phyloP scores from a whole-genome alignment of 2,888 invertebrate species.

The Drosophila prolongata region DNA sequence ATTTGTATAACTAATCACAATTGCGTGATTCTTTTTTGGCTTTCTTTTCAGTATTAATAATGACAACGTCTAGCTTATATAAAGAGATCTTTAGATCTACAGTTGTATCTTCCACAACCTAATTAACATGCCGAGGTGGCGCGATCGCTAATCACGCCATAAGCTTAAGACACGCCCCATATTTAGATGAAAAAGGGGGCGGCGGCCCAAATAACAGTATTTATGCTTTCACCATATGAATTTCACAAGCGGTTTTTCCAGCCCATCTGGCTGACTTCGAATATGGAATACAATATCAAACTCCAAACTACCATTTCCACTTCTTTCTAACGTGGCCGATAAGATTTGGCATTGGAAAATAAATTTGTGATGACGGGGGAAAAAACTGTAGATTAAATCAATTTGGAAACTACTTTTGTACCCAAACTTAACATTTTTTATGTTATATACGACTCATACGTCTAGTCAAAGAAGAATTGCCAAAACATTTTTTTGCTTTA shows the following conservation, averaged over 20 bases:
- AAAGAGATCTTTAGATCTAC: background rate
- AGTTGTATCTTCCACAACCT: background rate
- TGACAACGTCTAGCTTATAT: conserved; percentile 6
- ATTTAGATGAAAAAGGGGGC: conserved; percentile 8
- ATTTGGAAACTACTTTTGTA: too few species aligned
- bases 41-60: conserved; percentile 6
- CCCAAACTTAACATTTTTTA: too few species aligned
- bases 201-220: conserved; percentile 22
- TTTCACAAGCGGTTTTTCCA: conserved; percentile 21
- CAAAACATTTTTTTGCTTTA: too few species aligned
- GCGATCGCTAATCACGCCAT: conserved; percentile 59
- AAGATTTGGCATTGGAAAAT: conserved; percentile 59
- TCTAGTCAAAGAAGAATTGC: too few species aligned
- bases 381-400: background rate
- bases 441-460: too few species aligned
- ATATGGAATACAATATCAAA: conserved; percentile 23
- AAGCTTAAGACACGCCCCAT: conserved; percentile 28
- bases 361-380: conserved; percentile 30
- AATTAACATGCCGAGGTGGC: conserved; percentile 24
- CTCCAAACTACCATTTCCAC: conserved; percentile 6
- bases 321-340: conserved; percentile 39
- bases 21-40: conserved; percentile 28
- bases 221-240: conserved; percentile 52
- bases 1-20: conserved; percentile 25
- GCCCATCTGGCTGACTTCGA: conserved; percentile 16